Conservation (phyloP, 2,113 vertebrate species). For the Tetrao urogallus region DNA sequence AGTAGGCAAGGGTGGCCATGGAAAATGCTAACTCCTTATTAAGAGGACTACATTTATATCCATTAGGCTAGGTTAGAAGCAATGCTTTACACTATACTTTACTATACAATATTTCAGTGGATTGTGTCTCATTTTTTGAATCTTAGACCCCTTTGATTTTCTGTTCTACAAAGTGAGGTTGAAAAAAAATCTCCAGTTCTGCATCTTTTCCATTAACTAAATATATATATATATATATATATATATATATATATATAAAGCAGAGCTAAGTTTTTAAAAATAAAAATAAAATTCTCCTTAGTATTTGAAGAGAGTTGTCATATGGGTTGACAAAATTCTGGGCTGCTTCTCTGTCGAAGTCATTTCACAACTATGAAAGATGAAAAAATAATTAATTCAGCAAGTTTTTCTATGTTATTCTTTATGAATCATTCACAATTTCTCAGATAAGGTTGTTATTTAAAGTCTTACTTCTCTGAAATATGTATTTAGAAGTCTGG, state of each 20-base stretch:
- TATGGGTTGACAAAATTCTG: background rate
- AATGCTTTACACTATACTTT: background rate
- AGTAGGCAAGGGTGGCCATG: background rate
- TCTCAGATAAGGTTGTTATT: background rate
- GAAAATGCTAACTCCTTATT: background rate
- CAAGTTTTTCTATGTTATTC: background rate
- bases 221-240: too few relatives aligned
- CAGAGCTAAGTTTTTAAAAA: background rate
- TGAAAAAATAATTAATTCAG: conserved; percentile 21
- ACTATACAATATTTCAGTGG: background rate
- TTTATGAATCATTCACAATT: background rate
- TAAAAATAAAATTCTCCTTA: background rate
- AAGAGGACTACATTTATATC: background rate
- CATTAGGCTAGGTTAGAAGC: background rate
- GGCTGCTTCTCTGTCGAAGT: background rate
- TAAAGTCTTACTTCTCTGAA: background rate
- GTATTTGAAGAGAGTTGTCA: background rate
- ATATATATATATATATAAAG: background rate
- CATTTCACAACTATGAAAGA: background rate
- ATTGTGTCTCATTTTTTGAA: background rate
- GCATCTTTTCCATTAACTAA: background rate
- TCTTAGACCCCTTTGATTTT: background rate
- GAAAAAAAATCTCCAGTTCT: background rate
- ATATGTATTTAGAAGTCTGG: background rate
- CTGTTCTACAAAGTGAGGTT: background rate